A percentile compares a stretch with the other conserved stretches of the same genome.
These are phyloP conservation scores for Phlogophora meticulosa DNA, from an alignment of 2,888 invertebrate genomes.

Conservation along the genomic window DNA sequence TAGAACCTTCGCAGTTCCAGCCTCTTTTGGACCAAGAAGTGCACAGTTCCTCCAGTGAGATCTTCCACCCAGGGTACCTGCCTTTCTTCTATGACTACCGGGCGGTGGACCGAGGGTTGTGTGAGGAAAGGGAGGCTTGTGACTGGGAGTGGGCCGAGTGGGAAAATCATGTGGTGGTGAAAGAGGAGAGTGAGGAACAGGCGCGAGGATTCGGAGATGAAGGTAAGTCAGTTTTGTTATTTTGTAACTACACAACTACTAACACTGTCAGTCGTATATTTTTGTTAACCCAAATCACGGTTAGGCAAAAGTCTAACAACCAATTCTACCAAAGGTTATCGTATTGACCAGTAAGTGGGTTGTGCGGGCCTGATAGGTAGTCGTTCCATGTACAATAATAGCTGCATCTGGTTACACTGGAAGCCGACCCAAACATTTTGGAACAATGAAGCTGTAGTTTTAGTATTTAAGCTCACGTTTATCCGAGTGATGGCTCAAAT, in stretches of 20 bases:
- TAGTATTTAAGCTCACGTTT: too few relatives aligned
- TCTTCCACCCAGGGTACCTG: conserved; percentile 71
- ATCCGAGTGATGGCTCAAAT: too few relatives aligned
- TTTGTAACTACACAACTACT: too few relatives aligned
- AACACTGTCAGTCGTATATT: background rate
- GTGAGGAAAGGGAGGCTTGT: conserved; percentile 55
- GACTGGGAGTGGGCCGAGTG: conserved; percentile 75
- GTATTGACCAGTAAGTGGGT: too few relatives aligned
- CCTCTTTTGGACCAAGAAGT: conserved; percentile 53
- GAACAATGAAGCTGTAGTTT: too few relatives aligned
- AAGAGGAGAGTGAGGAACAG: conserved; percentile 76
- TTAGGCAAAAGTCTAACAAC: too few relatives aligned
- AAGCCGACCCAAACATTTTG: too few relatives aligned
- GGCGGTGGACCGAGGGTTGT: conserved; percentile 65
- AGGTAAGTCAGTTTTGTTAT: conserved; percentile 67
- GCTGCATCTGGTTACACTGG: too few relatives aligned
- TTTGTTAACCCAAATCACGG: background rate
- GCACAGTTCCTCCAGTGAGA: conserved; percentile 61
- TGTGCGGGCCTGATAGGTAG: too few relatives aligned
- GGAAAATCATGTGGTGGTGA: conserved; percentile 75
- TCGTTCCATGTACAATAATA: too few relatives aligned
- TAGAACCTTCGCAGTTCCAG: conserved; percentile 46
- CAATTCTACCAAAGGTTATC: too few relatives aligned
- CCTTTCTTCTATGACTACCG: conserved; percentile 80
- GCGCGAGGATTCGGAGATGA: conserved; percentile 74